phyloP scores from a whole-genome alignment of 1,140 invertebrate species.

The Panagrolaimus sp. region DNA sequence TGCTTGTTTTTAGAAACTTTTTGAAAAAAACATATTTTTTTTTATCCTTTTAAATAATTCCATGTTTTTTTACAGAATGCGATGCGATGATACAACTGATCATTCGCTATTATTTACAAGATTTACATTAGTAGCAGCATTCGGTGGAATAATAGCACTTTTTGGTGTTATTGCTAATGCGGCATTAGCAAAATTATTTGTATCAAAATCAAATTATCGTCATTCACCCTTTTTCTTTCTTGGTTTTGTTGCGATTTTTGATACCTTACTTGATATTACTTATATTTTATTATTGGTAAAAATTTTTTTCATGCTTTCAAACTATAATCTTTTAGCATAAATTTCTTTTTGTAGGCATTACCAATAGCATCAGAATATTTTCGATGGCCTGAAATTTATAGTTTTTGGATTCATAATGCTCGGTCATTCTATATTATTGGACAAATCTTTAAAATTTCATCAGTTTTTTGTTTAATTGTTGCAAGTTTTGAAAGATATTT shows the following conservation, averaged over 20 bases:
- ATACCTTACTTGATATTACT: slow-evolving; percentile 35
- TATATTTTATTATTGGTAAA: slow-evolving; percentile 40
- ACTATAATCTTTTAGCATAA: background rate
- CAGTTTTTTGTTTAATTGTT: slow-evolving; percentile 53
- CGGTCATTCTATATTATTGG: slow-evolving; percentile 41
- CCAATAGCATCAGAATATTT: slow-evolving; percentile 25
- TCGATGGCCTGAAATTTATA: slow-evolving; percentile 33
- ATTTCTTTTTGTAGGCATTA: slow-evolving; percentile 17
- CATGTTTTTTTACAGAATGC: slow-evolving; percentile 2
- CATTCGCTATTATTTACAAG: background rate
- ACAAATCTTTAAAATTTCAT: slow-evolving; percentile 55
- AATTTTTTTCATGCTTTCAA: slow-evolving; percentile 13
- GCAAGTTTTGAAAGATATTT: slow-evolving; percentile 50
- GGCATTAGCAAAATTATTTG: slow-evolving; percentile 32
- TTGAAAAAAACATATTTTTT: no score
- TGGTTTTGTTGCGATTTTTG: slow-evolving; percentile 42
- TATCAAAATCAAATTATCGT: slow-evolving; percentile 30
- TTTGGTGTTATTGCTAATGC: slow-evolving; percentile 40
- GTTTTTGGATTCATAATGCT: slow-evolving; percentile 42
- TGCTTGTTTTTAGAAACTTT: no score
- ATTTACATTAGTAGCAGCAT: slow-evolving; percentile 27
- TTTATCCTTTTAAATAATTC: background rate
- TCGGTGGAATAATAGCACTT: slow-evolving; percentile 27
- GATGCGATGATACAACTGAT: background rate
- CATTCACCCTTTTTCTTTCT: slow-evolving; percentile 47